Evolutionary conservation across 2,797 vertebrate species (phyloP), one percentile per base, ranked within the genome.

Genomic region (Meda fulgida): DNA sequence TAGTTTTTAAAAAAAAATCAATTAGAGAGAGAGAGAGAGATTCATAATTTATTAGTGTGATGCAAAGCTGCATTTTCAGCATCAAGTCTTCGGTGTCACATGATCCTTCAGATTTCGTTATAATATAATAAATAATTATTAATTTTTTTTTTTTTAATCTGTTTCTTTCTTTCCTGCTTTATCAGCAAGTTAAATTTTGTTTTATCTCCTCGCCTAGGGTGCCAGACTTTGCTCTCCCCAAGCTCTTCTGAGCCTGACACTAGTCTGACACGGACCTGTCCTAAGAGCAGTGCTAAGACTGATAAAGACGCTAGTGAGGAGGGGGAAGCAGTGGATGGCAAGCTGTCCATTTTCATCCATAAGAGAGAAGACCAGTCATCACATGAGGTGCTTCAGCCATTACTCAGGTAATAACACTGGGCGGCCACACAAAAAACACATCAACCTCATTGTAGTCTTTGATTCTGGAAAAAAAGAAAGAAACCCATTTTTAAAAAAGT

Each of bases 341-440:
- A 99, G 88, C 96, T 99, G 7, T 99, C 98, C 3, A 99, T 99
- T 92, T 99, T 99, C 66, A 99, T 99, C 90, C 97, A 99, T 89
- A 99, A 99, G 90, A 93, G 98, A 86, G 98, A 99, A 92, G 98
- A 99, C 87, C 98, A 99, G 89, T 99, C 98, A 19, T 99, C 98
- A 78, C 98, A 99, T 71, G 98, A 99, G 92, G 98, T 99, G 84
- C 96, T 99, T 40, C 98, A 99, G 81, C 98, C 98, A 0, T 94
- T 99, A 78, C 95, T 99, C 36, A 99, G 98, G 98, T 99, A 94
- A 36, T 36, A 2, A 67, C 69, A 53, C 29, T 29, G 26, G n/a
- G 7, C 3, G 6, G 19, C 29, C 19, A 3, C n/a, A 21, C n/a
- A n/a, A 3, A 1, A 43, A 29, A 53, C n/a, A 40, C 38, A 23